Evolutionary conservation across 2,113 vertebrate genomes (phyloP).

Genomic region (Bubo blakistoni): DNA sequence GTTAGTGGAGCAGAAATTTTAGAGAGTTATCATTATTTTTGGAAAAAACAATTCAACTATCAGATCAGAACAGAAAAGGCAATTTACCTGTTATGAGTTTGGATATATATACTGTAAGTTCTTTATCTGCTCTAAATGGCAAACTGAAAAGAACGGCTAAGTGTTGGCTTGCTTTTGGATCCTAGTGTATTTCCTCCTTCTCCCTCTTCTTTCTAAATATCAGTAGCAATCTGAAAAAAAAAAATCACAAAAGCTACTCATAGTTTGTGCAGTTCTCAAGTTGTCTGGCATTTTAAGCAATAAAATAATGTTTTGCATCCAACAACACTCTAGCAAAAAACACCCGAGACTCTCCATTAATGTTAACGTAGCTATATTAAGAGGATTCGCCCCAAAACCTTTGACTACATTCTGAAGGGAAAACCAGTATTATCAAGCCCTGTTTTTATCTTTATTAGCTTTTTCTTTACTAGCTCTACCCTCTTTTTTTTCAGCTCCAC

Average conservation of each 20-base stretch:
- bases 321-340: not conserved
- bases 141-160: not conserved
- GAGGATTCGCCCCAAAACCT: not conserved
- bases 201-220: not conserved
- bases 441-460: not conserved
- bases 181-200: not conserved
- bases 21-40: not conserved
- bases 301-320: not conserved
- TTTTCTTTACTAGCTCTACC: not conserved
- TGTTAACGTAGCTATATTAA: not conserved
- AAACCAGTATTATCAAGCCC: not conserved
- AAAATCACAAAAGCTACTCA: not conserved
- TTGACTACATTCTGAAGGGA: not conserved
- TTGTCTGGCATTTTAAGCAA: not conserved
- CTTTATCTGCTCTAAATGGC: not conserved
- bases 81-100: not conserved
- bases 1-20: not conserved
- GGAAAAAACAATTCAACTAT: not conserved
- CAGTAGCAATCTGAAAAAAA: not conserved
- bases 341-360: not conserved
- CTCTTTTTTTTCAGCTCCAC: not conserved
- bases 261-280: not conserved
- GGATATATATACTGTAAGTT: not conserved
- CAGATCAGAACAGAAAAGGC: not conserved
- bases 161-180: not conserved